Conservation (phyloP, 2,888 invertebrate genomes). For the Pollenia labialis region DNA sequence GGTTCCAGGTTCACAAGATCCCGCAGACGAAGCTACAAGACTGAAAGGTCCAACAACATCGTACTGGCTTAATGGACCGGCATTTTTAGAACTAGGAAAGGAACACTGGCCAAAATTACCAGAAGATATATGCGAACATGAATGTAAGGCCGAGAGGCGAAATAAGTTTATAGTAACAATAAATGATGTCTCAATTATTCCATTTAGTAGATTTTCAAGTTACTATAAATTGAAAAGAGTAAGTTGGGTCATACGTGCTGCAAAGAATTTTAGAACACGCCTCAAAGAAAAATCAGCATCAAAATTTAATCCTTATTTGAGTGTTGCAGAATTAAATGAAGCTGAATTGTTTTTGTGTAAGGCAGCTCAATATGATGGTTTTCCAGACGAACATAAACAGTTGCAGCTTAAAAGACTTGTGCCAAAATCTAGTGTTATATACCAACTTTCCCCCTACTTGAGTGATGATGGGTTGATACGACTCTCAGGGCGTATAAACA, state of each 20-base stretch:
- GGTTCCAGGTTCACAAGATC: conserved; percentile 48
- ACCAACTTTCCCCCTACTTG: no score
- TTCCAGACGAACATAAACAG: no score
- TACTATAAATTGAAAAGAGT: not conserved
- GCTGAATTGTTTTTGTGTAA: no score
- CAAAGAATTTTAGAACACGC: no score
- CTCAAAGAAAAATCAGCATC: no score
- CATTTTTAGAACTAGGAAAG: conserved; percentile 5
- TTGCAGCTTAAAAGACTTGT: no score
- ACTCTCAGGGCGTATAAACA: conserved; percentile 34
- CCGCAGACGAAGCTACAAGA: conserved; percentile 42
- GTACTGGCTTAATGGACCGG: conserved; percentile 30
- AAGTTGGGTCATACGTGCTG: no score
- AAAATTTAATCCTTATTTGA: no score
- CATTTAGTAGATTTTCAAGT: conserved; percentile 23
- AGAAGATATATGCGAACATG: conserved; percentile 4
- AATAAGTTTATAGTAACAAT: conserved; percentile 34
- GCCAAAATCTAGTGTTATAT: no score
- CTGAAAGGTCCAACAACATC: not conserved
- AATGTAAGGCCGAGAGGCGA: not conserved
- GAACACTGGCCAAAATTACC: conserved; percentile 35
- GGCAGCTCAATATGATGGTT: no score
- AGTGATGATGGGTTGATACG: conserved; percentile 37
- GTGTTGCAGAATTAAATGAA: no score
- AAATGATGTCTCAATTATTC: conserved; percentile 18